Conservation (phyloP, 2,888 invertebrate genomes). For the Epirrita christyi region DNA sequence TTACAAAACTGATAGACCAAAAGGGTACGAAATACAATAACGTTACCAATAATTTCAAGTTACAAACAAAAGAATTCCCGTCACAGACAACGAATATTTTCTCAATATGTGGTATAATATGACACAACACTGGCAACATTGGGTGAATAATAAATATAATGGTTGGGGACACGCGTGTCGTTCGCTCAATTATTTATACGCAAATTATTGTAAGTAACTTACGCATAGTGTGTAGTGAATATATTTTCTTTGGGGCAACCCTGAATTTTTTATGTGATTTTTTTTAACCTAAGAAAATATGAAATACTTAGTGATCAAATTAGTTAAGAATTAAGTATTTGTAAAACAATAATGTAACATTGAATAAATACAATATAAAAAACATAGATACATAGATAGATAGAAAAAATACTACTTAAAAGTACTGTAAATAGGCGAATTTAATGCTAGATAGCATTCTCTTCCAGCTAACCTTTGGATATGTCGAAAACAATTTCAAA, state of each 20-base stretch:
- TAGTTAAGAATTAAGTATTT: too few species aligned
- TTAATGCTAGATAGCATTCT: too few species aligned
- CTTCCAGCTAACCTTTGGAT: too few species aligned
- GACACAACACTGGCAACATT: conserved; percentile 78
- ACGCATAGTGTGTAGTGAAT: conserved; percentile 45
- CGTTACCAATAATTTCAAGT: conserved; percentile 40
- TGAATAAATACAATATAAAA: too few species aligned
- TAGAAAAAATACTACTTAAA: too few species aligned
- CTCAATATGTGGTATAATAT: conserved; percentile 79
- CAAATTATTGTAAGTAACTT: conserved; percentile 75
- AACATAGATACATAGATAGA: too few species aligned
- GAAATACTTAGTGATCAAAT: not conserved
- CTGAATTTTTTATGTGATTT: conserved; percentile 7
- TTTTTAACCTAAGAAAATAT: not conserved
- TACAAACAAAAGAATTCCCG: conserved; percentile 61
- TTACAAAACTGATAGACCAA: conserved; percentile 26
- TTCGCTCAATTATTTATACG: conserved; percentile 79
- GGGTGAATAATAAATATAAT: conserved; percentile 79
- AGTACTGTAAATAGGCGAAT: too few species aligned
- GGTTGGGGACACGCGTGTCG: conserved; percentile 64
- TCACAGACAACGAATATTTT: conserved; percentile 76
- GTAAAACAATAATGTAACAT: too few species aligned
- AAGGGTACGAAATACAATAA: conserved; percentile 37
- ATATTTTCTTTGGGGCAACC: conserved; percentile 18
- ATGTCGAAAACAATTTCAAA: too few species aligned